Evolutionary conservation across 23 tunicate genomes (phyloP), one percentile per base, ranked within the genome.

Genomic region (Trididemnum miniatum): DNA sequence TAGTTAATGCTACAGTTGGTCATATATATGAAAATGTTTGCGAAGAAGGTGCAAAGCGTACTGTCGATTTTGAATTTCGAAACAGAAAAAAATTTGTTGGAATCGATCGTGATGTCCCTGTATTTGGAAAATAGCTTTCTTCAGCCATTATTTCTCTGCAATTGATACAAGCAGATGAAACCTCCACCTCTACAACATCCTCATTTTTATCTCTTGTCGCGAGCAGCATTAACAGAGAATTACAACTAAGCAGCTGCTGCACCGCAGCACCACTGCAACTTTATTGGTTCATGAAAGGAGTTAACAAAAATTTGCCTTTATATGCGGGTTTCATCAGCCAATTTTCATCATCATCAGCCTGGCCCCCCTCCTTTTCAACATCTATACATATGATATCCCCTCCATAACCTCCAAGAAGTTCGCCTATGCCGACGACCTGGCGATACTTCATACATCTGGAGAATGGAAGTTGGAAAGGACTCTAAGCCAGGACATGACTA

Each of bases 301-400:
- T n/a, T n/a, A n/a, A n/a, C n/a, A n/a, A n/a, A n/a, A n/a, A n/a
- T n/a, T n/a, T n/a, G n/a, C n/a, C n/a, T n/a, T n/a, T n/a, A n/a
- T n/a, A n/a, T n/a, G n/a, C n/a, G n/a, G n/a, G n/a, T n/a, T n/a
- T n/a, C n/a, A n/a, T n/a, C n/a, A n/a, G 18, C 57, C 57, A 50
- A 12, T n/a, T n/a, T n/a, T n/a, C n/a, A n/a, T n/a, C n/a, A n/a
- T n/a, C n/a, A n/a, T n/a, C n/a, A n/a, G n/a, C n/a, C n/a, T n/a
- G n/a, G n/a, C n/a, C n/a, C n/a, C n/a, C 2, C 75, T 69, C 1
- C 75, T 69, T 29, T 69, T 69, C 75, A 69, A 69, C 75, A 69
- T 69, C 75, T 69, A 69, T 35, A 69, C 37, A 35, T 29, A 35
- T 7, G 75, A 69, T 4, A 1, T 69, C 2, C 65, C 65, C 65